A percentile compares a stretch with the other conserved stretches of the same genome.
Conservation (phyloP, 2,888 invertebrate species). For the Drosophila pseudotakahashii region DNA sequence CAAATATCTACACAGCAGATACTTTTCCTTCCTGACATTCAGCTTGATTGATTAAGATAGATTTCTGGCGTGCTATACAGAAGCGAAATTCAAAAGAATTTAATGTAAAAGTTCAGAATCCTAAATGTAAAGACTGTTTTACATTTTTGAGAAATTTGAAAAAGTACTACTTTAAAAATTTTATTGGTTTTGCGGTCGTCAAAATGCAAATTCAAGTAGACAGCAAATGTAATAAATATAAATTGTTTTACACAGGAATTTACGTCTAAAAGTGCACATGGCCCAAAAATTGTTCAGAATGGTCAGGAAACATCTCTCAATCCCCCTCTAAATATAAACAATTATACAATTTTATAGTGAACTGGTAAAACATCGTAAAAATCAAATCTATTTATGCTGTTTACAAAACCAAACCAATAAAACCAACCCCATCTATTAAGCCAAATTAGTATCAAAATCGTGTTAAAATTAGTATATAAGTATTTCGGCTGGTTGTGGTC, state of each 20-base stretch:
- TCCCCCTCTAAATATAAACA: constrained; percentile 13
- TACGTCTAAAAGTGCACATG: neutral
- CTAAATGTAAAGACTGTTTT: no score
- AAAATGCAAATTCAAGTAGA: neutral
- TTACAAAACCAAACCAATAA: constrained; percentile 20
- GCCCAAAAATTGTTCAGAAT: constrained; percentile 6
- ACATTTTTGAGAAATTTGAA: no score
- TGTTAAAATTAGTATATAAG: constrained; percentile 34
- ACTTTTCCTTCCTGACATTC: constrained; percentile 14
- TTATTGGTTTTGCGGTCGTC: no score
- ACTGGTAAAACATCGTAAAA: constrained; percentile 11
- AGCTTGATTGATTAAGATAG: constrained; percentile 31
- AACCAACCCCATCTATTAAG: constrained; percentile 64
- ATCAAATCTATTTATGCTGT: constrained; percentile 22
- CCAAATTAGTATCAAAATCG: constrained; percentile 52
- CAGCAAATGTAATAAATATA: neutral
- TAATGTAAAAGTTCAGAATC: neutral
- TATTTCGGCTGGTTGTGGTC: constrained; percentile 17
- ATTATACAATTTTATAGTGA: constrained; percentile 34
- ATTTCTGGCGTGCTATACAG: neutral
- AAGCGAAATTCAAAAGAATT: neutral
- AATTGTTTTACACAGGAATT: neutral
- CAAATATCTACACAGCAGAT: neutral
- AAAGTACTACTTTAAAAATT: no score
- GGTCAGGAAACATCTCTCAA: neutral